Conservation (phyloP, 2,888 invertebrate genomes). For the Bugulina stolonifera region DNA sequence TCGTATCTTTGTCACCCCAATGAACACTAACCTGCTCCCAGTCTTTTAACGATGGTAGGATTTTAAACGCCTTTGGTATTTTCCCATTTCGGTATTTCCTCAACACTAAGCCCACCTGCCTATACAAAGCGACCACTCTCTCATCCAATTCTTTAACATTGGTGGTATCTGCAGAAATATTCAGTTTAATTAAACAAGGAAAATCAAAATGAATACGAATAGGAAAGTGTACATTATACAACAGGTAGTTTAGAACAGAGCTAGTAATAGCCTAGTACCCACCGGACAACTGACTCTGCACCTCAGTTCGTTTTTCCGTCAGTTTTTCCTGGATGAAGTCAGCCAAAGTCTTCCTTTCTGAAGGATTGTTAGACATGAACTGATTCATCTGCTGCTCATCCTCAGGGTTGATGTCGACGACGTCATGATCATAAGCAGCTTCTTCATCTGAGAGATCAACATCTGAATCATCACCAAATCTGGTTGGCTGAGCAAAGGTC, state of each 20-base stretch:
- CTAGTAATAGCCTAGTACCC: too few relatives aligned
- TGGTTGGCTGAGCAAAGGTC: not conserved
- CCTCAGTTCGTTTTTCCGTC: conserved; percentile 83
- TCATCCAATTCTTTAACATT: conserved; percentile 59
- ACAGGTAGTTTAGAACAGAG: not conserved
- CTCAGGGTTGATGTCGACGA: conserved; percentile 68
- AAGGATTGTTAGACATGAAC: conserved; percentile 67
- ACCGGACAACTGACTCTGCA: conserved; percentile 79
- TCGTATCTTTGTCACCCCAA: too few relatives aligned
- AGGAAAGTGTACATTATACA: not conserved
- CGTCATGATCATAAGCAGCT: conserved; percentile 35
- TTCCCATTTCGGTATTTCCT: conserved; percentile 85
- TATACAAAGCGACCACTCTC: conserved; percentile 74
- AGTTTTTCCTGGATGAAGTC: conserved; percentile 89
- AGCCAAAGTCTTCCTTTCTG: conserved; percentile 68
- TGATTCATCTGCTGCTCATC: conserved; percentile 79
- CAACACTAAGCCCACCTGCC: conserved; percentile 80
- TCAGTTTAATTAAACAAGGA: too few relatives aligned
- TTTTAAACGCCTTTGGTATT: conserved; percentile 95
- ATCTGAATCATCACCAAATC: not conserved
- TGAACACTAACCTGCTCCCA: conserved; percentile 80
- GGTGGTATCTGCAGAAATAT: conserved; percentile 11
- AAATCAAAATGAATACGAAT: not conserved
- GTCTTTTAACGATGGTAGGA: conserved; percentile 81
- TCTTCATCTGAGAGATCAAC: conserved; percentile 33